Evolutionary conservation across 2,888 invertebrate species (phyloP), one percentile per base, ranked within the genome.

Genomic region (Lapara coniferarum): DNA sequence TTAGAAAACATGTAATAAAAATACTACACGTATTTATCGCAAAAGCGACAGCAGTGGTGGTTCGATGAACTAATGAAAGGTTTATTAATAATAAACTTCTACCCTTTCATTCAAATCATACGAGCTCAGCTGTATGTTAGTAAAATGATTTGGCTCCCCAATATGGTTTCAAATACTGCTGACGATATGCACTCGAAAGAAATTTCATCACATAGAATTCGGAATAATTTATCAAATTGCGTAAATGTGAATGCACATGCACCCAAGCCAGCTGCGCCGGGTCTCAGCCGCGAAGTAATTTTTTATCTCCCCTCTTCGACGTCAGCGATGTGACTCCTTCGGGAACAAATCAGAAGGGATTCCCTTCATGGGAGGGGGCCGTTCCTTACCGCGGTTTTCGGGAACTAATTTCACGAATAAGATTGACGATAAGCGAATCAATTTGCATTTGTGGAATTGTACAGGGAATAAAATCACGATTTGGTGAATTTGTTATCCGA

Each of bases 201-300:
- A 85, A 86, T 89, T 88, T 88, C 87, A 87, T 89, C 87, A 87
- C 81, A 81, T 83, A 81, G 84, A 83, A 88, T 89, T 87, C 78
- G 81, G 88, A 85, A 88, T 91, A 91, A 92, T 92, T 92, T 90
- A 91, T 91, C 88, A 91, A 91, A 91, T 90, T 88, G 88, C 84
- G 78, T 75, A 74, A 76, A 73, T 75, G 80, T 77, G 78, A 85
- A 84, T 90, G 90, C 92, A 91, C 89, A 89, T 90, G 91, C 89
- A 88, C 74, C 79, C 85, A 44, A 81, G 79, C 87, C 92, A 92
- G 92, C 89, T 91, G 91, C 79, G 85, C 75, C 75, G 81, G 81
- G 82, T 84, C 83, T 82, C 85, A 85, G 83, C 81, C 79, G 85
- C 81, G 79, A 81, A 83, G 88, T 80, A 89, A 89, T 91, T 91